Evolutionary conservation across 2,797 vertebrate species (phyloP).

Genomic region (Notoglanidium macrostoma): DNA sequence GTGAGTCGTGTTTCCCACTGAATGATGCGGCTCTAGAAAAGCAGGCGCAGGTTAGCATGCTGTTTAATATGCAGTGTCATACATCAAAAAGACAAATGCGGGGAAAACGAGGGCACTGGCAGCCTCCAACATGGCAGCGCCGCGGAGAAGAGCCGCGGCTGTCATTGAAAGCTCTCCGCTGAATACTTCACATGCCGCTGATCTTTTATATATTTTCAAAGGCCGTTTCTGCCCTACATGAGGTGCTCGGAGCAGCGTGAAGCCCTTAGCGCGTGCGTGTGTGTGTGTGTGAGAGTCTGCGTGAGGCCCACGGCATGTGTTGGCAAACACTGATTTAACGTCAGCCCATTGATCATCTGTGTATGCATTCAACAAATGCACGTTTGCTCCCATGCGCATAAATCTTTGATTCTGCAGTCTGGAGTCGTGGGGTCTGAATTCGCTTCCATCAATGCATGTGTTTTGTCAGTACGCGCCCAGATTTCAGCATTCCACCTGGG

Average conservation of each 20-base stretch:
- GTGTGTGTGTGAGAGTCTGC: neutral
- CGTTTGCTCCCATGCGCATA: constrained; percentile 58
- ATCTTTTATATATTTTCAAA: constrained; percentile 55
- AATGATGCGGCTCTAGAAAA: constrained; percentile 41
- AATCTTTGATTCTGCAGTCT: constrained; percentile 63
- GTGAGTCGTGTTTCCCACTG: constrained; percentile 13
- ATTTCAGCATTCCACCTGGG: constrained; percentile 27
- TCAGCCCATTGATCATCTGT: constrained; percentile 51
- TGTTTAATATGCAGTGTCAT: constrained; percentile 53
- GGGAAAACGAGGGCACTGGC: constrained; percentile 42
- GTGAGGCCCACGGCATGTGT: constrained; percentile 31
- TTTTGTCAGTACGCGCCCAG: constrained; percentile 66
- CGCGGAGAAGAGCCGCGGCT: constrained; percentile 23
- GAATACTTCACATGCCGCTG: constrained; percentile 51
- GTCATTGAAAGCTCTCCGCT: constrained; percentile 42
- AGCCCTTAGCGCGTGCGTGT: constrained; percentile 10
- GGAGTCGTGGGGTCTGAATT: constrained; percentile 57
- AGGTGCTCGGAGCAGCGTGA: constrained; percentile 33
- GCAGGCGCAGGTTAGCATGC: constrained; percentile 48
- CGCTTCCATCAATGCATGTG: constrained; percentile 64
- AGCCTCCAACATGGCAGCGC: constrained; percentile 39
- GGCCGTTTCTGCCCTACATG: constrained; percentile 41
- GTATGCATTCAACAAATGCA: constrained; percentile 59
- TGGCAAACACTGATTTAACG: constrained; percentile 51
- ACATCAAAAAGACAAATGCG: constrained; percentile 58